Conservation (phyloP, 2,888 invertebrate genomes). For the Amorpha juglandis region DNA sequence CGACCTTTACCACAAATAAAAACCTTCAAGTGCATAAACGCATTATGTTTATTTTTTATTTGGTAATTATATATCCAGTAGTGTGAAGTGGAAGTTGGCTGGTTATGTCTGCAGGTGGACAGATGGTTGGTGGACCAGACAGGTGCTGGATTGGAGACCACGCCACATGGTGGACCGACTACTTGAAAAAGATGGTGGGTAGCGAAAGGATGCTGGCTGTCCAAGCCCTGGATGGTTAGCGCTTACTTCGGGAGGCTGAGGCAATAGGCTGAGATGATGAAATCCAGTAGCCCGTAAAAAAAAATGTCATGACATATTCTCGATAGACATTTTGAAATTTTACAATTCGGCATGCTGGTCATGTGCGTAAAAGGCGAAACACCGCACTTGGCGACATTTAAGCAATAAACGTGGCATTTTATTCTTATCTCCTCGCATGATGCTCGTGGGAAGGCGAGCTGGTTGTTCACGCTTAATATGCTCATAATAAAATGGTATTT, state of each 20-base stretch:
- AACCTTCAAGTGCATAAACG: background rate
- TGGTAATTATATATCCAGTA: too few relatives aligned
- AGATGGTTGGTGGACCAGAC: too few relatives aligned
- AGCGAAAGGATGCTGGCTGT: too few relatives aligned
- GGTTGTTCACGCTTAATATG: conserved; percentile 20
- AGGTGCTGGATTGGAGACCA: too few relatives aligned
- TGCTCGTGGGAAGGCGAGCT: conserved; percentile 27
- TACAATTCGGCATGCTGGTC: conserved; percentile 21
- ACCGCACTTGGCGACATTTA: conserved; percentile 20
- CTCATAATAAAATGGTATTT: conserved; percentile 6
- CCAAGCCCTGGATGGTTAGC: too few relatives aligned
- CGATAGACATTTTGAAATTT: conserved; percentile 20
- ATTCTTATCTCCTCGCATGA: conserved; percentile 17
- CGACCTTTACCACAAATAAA: background rate
- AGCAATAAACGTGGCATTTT: conserved; percentile 25
- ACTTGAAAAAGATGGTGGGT: too few relatives aligned
- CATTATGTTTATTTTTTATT: too few relatives aligned
- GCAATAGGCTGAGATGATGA: too few relatives aligned
- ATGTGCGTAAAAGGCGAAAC: conserved; percentile 5
- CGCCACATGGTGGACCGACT: too few relatives aligned
- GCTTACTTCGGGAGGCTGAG: too few relatives aligned
- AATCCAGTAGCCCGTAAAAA: background rate
- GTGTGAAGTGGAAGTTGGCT: too few relatives aligned
- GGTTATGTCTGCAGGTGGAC: too few relatives aligned
- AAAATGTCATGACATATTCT: background rate